phyloP scores from a whole-genome alignment of 2,797 vertebrate species.

The Carcharodon carcharias region DNA sequence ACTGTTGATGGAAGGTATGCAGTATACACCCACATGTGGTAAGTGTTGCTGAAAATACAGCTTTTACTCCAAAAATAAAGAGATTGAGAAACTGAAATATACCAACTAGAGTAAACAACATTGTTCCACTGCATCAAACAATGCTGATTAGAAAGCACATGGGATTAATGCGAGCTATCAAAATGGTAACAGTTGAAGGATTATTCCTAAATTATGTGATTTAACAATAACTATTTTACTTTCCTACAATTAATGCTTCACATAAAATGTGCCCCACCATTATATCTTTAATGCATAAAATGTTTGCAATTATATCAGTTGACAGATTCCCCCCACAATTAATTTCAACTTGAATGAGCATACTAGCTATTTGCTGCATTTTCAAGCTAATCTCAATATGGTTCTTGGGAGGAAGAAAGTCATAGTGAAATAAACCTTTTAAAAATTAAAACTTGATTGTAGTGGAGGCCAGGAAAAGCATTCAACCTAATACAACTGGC shows the following conservation, averaged over 20 bases:
- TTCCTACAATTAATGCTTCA: not conserved
- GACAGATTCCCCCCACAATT: not conserved
- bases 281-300: not conserved
- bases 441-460: not conserved
- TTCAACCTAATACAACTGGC: not conserved
- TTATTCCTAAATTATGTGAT: not conserved
- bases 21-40: not conserved
- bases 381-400: not conserved
- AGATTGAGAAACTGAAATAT: not conserved
- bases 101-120: not conserved
- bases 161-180: not conserved
- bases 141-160: not conserved
- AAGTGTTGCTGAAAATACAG: not conserved
- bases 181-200: not conserved
- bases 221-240: conserved; percentile 11
- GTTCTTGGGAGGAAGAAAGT: not conserved
- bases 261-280: not conserved
- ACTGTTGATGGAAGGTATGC: not conserved
- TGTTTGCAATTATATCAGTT: not conserved
- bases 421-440: not conserved
- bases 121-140: not conserved
- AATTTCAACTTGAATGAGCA: not conserved
- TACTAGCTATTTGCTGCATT: not conserved
- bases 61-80: not conserved
- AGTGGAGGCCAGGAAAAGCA: not conserved